Evolutionary conservation across 2,113 vertebrate species (phyloP), one percentile per base, ranked within the genome.

Genomic region (Protobothrops mucrosquamatus): DNA sequence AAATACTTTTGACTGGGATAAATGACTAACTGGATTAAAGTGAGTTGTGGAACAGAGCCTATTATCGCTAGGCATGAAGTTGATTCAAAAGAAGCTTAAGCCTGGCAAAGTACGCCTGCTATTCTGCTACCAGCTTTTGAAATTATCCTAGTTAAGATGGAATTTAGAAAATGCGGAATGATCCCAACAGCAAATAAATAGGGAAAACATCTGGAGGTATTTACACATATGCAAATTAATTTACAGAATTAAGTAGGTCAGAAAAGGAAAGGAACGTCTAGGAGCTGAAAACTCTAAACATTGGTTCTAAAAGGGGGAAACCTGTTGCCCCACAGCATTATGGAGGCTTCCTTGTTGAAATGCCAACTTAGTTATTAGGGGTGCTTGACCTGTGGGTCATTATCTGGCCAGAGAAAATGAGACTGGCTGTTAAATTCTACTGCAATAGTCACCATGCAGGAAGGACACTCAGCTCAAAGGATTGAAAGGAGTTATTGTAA

Each of bases 391-490:
- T n/a, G n/a, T n/a, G 96, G 94, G 92, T 93, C 96, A 94, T 43
- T 1, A 15, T 96, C 94, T 96, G 95, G 94, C 94, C 94, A 61
- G 93, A 92, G 95, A 95, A 94, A 94, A 92, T 94, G 94, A 96
- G 88, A 86, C 5, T 6, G 26, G 61, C 64, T 34, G 14, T 69
- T 69, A 69, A 69, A 69, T 69, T 69, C 64, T 34, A 34, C 64
- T 69, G 64, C 12, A 69, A 23, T 20, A 57, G 56, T 57, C 95
- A 23, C 85, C 92, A 57, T 93, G 94, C 91, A 93, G 95, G 93
- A 92, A 93, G 92, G 91, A 34, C 92, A 94, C 29, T 2, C 87
- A 92, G 51, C 22, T 95, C 91, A 94, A 95, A 94, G 4, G 0
- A 0, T 92, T 69, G 52, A 86, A 54, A 18, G 89, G 43, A 94